Conservation (phyloP, 1,140 invertebrate species). For the Subanguina moxae region DNA sequence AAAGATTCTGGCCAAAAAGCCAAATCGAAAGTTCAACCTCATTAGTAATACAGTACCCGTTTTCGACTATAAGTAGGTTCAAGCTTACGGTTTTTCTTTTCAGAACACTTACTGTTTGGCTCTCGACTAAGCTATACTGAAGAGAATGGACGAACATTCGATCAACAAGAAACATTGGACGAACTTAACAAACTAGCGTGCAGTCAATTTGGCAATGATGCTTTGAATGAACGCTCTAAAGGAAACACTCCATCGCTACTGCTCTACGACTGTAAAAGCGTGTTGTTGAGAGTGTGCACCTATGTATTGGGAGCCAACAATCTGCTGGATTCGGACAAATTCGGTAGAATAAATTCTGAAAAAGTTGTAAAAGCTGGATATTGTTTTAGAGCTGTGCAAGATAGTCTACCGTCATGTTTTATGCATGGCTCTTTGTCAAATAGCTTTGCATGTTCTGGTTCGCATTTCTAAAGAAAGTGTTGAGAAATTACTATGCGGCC, state of each 20-base stretch:
- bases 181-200: not conserved
- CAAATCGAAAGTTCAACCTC: not conserved
- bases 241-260: not conserved
- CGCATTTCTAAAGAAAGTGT: slow-evolving; percentile 3
- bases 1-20: not conserved
- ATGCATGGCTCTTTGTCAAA: not conserved
- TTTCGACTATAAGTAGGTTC: not conserved
- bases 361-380: not conserved
- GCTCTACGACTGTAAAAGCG: not conserved
- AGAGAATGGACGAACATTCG: not conserved
- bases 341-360: not conserved
- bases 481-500: not conserved
- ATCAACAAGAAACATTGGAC: not conserved
- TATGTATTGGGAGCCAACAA: not conserved
- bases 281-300: not conserved
- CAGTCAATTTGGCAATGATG: not conserved
- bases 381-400: slow-evolving; percentile 7
- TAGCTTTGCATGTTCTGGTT: not conserved
- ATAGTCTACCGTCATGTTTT: not conserved
- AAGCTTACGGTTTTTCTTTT: not conserved
- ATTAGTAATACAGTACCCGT: not conserved
- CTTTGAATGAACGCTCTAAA: not conserved
- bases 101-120: slow-evolving; percentile 3
- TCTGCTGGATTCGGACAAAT: slow-evolving; percentile 6
- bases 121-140: not conserved